Evolutionary conservation across 2,797 vertebrate species (phyloP).

Genomic region (Pterois miles): DNA sequence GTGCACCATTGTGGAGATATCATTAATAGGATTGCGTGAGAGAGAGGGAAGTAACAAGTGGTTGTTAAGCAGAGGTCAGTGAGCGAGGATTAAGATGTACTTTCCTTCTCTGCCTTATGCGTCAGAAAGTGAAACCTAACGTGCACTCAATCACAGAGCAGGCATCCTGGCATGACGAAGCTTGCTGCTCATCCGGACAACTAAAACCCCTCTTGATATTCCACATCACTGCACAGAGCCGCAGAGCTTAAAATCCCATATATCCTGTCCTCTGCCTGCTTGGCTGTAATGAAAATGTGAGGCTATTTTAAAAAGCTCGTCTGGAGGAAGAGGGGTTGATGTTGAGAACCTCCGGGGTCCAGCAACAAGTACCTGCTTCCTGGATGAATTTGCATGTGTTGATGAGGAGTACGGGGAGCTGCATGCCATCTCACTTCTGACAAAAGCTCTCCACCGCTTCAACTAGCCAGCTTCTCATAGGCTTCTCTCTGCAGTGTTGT

Average conservation of each 20-base stretch:
- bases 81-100: conserved; percentile 37
- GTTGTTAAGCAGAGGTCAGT: conserved; percentile 29
- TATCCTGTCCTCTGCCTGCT: conserved; percentile 29
- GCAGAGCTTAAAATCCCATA: conserved; percentile 29
- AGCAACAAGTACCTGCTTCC: conserved; percentile 49
- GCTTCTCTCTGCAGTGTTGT: conserved; percentile 1
- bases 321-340: conserved; percentile 10
- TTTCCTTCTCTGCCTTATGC: neutral
- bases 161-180: conserved; percentile 33
- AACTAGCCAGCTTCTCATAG: neutral
- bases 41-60: conserved; percentile 12
- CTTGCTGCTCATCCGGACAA: conserved; percentile 28
- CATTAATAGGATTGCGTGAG: conserved; percentile 13
- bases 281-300: conserved; percentile 35
- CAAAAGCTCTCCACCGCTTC: conserved; percentile 1
- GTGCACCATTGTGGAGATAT: neutral
- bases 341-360: conserved; percentile 35
- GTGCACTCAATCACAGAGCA: conserved; percentile 26
- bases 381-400: conserved; percentile 60
- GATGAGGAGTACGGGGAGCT: conserved; percentile 36
- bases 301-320: neutral
- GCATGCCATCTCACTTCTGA: conserved; percentile 7
- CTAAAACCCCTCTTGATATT: conserved; percentile 39
- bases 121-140: conserved; percentile 37
- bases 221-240: conserved; percentile 27